Conservation (phyloP, 2,797 vertebrate genomes). For the Loris lydekkerianus region DNA sequence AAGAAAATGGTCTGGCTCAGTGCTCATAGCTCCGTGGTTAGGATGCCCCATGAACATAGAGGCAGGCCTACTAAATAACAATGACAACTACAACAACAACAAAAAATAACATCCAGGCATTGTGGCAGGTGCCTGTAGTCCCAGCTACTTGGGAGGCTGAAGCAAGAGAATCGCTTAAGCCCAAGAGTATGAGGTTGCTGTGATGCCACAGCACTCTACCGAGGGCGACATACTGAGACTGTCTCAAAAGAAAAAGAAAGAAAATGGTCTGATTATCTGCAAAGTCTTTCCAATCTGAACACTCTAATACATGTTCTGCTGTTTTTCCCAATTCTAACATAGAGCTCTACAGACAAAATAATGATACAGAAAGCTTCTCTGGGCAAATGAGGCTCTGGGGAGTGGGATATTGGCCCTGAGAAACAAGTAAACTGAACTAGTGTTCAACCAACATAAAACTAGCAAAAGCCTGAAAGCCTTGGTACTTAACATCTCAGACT, state of each 20-base stretch:
- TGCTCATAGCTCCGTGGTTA: too few relatives aligned
- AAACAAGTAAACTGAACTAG: conserved; percentile 41
- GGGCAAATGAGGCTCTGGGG: neutral
- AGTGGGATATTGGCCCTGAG: conserved; percentile 8
- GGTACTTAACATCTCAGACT: neutral
- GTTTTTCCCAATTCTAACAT: neutral
- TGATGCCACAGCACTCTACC: too few relatives aligned
- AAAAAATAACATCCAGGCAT: too few relatives aligned
- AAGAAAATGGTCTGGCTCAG: neutral
- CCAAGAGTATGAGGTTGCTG: too few relatives aligned
- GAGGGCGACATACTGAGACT: too few relatives aligned
- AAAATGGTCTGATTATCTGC: neutral
- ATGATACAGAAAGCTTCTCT: conserved; percentile 33
- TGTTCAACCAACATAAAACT: conserved; percentile 23
- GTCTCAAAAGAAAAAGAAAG: neutral
- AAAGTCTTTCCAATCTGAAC: conserved; percentile 45
- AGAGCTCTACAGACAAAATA: conserved; percentile 54
- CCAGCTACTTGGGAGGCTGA: too few relatives aligned
- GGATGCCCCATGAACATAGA: too few relatives aligned
- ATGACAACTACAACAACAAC: too few relatives aligned
- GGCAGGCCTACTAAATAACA: too few relatives aligned
- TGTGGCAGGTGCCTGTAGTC: too few relatives aligned
- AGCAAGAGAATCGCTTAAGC: too few relatives aligned
- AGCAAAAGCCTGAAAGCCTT: conserved; percentile 8
- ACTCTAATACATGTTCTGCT: neutral